These are phyloP conservation scores for Triplophysa rosa DNA, from an alignment of 2,113 vertebrate species.

Conservation along the genomic window DNA sequence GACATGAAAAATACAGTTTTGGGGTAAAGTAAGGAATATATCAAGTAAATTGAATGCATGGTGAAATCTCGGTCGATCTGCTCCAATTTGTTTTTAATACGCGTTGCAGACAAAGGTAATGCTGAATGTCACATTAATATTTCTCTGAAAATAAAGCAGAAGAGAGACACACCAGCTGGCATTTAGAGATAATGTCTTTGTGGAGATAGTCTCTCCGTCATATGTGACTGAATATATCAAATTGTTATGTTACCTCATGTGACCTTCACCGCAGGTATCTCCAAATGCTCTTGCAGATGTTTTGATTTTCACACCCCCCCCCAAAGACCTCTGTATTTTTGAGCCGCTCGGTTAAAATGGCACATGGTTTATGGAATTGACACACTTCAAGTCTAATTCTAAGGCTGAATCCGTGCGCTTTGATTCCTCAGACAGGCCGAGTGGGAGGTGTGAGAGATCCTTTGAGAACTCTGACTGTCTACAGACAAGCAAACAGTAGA, in stretches of 20 bases:
- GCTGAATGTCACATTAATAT: neutral
- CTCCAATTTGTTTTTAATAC: neutral
- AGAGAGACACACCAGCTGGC: neutral
- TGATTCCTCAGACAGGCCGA: conserved; percentile 15
- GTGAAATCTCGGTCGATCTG: conserved; percentile 12
- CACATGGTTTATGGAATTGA: conserved; percentile 49
- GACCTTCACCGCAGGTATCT: neutral
- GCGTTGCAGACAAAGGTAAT: neutral
- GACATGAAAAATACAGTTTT: neutral
- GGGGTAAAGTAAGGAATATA: neutral
- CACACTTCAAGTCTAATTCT: conserved; percentile 52
- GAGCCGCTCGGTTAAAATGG: conserved; percentile 43
- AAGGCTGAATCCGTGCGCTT: conserved; percentile 39
- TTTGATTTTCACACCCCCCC: neutral
- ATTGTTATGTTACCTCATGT: neutral
- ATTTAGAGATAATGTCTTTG: conserved; percentile 1
- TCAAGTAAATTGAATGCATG: neutral
- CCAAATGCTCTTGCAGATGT: neutral
- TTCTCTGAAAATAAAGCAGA: neutral
- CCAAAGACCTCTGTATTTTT: neutral
- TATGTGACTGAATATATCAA: neutral
- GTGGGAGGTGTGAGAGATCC: conserved; percentile 19
- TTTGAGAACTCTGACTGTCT: conserved; percentile 7
- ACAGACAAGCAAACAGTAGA: neutral
- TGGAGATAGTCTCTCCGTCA: neutral